Conservation (phyloP, 2,113 vertebrate species). For the Platysternon megacephalum region DNA sequence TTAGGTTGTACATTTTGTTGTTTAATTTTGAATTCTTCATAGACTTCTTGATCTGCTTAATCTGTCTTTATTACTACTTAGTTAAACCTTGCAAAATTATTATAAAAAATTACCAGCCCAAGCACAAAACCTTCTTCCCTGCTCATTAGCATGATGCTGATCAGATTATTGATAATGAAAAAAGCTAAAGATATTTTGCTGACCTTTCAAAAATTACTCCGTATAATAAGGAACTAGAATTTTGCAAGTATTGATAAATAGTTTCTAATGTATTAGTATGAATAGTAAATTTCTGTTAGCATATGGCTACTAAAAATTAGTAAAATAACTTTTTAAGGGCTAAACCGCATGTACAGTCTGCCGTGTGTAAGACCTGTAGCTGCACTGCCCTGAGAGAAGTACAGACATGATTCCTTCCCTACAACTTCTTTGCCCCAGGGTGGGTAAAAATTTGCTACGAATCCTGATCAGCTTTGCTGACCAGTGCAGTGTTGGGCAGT, state of each 20-base stretch:
- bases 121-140: background rate
- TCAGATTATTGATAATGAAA: background rate
- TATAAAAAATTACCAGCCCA: background rate
- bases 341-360: background rate
- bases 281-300: background rate
- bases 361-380: background rate
- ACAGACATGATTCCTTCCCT: background rate
- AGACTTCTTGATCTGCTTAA: background rate
- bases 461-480: background rate
- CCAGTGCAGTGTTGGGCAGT: background rate
- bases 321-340: background rate
- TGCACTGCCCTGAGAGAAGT: background rate
- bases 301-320: background rate
- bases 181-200: background rate
- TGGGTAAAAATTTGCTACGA: background rate
- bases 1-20: background rate
- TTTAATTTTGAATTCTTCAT: background rate
- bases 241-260: background rate
- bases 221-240: background rate
- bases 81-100: background rate
- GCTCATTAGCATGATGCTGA: background rate
- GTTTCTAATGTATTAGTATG: background rate
- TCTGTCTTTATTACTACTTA: background rate
- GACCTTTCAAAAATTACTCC: background rate
- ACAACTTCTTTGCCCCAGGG: fast-evolving